phyloP scores from a whole-genome alignment of 2,888 invertebrate genomes.

The Lochmaea crataegi region DNA sequence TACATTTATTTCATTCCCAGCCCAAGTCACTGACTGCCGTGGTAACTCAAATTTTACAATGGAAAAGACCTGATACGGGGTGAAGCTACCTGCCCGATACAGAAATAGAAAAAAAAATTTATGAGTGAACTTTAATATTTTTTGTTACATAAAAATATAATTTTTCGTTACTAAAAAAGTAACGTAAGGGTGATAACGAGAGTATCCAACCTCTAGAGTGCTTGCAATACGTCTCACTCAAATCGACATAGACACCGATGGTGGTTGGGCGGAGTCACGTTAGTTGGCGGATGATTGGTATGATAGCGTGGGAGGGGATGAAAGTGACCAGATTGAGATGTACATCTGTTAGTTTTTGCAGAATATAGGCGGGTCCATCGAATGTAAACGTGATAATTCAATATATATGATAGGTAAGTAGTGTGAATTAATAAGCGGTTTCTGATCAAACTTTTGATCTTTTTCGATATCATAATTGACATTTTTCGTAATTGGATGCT shows the following conservation, averaged over 20 bases:
- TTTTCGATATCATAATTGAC: constrained; percentile 52
- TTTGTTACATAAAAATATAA: no score
- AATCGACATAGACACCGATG: constrained; percentile 56
- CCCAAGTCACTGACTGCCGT: no score
- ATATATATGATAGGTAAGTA: constrained; percentile 61
- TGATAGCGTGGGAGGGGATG: constrained; percentile 53
- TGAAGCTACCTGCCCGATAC: no score
- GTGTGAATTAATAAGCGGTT: constrained; percentile 61
- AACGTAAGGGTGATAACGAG: neutral
- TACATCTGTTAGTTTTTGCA: constrained; percentile 66
- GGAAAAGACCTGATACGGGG: no score
- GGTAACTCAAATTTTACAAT: no score
- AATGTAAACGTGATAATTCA: constrained; percentile 60
- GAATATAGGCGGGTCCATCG: constrained; percentile 60
- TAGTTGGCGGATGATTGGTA: constrained; percentile 54
- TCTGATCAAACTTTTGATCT: constrained; percentile 63
- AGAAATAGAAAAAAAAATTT: no score
- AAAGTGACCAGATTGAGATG: constrained; percentile 61
- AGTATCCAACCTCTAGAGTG: neutral
- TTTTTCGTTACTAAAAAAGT: no score
- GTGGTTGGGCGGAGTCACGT: constrained; percentile 57
- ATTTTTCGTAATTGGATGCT: constrained; percentile 38
- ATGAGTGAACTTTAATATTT: no score
- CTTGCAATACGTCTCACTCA: constrained; percentile 57
- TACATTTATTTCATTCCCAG: no score